Conservation (phyloP, 2,888 invertebrate species). For the Calameuta idolon region DNA sequence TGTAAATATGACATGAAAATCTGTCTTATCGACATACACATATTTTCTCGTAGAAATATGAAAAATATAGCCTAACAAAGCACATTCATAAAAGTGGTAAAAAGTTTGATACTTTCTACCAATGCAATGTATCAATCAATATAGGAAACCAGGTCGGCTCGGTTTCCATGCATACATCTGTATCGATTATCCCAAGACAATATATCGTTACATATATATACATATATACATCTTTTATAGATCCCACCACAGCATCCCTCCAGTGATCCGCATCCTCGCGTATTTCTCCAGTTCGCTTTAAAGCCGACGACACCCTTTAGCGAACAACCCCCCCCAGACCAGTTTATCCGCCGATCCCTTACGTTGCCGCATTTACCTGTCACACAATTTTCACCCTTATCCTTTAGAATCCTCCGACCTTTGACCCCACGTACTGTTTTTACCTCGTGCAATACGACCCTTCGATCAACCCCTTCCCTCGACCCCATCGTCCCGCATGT, state of each 20-base stretch:
- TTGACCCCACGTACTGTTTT: neutral
- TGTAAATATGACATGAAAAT: neutral
- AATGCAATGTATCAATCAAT: neutral
- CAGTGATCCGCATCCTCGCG: slow-evolving; percentile 19
- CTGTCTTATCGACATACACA: neutral
- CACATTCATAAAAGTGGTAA: neutral
- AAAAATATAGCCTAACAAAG: neutral
- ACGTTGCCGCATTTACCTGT: neutral
- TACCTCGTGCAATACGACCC: neutral
- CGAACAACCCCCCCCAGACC: neutral
- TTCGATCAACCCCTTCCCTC: neutral
- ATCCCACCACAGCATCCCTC: slow-evolving; percentile 15
- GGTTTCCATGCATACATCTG: neutral
- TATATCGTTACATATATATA: neutral
- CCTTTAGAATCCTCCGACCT: neutral
- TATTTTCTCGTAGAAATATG: neutral
- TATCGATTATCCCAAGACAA: neutral
- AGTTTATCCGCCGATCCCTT: neutral
- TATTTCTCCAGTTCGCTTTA: neutral
- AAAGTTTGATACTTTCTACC: neutral
- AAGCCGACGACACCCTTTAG: neutral
- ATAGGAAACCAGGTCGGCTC: neutral
- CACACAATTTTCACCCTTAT: neutral
- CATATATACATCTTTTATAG: slow-evolving; percentile 17
- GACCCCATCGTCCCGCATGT: fast-evolving